phyloP scores from a whole-genome alignment of 2,888 invertebrate species.

The Philonicus albiceps region DNA sequence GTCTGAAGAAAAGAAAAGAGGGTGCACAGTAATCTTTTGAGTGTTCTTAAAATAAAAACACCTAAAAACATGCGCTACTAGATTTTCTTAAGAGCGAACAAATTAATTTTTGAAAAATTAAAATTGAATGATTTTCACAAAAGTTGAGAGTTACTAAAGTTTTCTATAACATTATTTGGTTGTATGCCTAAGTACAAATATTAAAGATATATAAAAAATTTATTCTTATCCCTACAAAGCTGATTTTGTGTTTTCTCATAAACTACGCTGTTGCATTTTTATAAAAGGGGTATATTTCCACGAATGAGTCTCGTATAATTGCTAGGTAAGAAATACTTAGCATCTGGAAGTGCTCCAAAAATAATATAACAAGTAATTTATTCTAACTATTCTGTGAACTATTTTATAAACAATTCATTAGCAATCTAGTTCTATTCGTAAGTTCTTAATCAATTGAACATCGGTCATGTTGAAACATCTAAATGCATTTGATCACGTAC shows the following conservation, averaged over 20 bases:
- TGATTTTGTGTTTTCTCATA: not conserved
- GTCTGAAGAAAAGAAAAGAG: too few species aligned
- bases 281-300: not conserved
- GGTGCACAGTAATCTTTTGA: too few species aligned
- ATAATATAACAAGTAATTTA: not conserved
- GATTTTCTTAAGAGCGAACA: too few species aligned
- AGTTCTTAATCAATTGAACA: not conserved
- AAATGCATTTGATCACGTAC: constrained; percentile 8
- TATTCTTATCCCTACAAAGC: too few species aligned
- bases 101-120: too few species aligned
- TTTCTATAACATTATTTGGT: too few species aligned
- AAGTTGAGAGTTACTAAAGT: too few species aligned
- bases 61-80: too few species aligned
- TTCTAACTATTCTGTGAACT: not conserved
- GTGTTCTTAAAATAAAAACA: too few species aligned
- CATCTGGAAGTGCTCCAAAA: not conserved
- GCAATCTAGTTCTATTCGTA: not conserved
- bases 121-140: too few species aligned
- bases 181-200: too few species aligned
- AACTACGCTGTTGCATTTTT: not conserved
- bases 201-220: too few species aligned
- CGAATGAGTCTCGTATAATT: not conserved
- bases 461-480: not conserved
- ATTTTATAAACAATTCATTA: not conserved
- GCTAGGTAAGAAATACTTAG: not conserved